Conservation (phyloP, 2,888 invertebrate species). For the Polymixis lichenea region DNA sequence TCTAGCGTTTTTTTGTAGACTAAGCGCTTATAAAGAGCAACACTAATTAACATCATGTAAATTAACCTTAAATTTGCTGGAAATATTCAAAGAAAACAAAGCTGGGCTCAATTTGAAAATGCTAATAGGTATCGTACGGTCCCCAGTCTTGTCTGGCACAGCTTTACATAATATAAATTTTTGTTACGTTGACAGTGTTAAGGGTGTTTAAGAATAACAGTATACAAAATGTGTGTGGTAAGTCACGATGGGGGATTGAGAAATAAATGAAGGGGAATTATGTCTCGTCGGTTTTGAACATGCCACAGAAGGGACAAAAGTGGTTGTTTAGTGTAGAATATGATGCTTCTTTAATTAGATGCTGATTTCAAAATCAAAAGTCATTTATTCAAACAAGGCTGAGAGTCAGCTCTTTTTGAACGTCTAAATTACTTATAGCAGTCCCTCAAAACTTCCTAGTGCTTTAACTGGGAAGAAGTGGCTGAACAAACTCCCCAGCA, state of each 20-base stretch:
- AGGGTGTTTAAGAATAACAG: slow-evolving; percentile 13
- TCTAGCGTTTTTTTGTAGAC: neutral
- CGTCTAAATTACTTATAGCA: no score
- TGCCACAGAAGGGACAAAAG: no score
- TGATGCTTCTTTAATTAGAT: neutral
- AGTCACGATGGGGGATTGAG: neutral
- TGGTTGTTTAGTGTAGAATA: neutral
- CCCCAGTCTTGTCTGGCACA: slow-evolving; percentile 5
- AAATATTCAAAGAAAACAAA: slow-evolving; percentile 60
- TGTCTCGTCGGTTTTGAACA: neutral
- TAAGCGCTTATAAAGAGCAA: slow-evolving; percentile 18
- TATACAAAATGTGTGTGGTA: neutral
- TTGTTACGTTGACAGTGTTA: slow-evolving; percentile 10
- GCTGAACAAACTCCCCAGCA: no score
- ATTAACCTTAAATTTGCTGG: slow-evolving; percentile 47
- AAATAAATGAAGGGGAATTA: neutral
- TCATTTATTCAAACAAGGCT: no score
- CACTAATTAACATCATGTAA: slow-evolving; percentile 46
- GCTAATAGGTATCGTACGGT: slow-evolving; percentile 57
- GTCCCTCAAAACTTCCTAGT: no score
- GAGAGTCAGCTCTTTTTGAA: no score
- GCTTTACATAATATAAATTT: slow-evolving; percentile 55
- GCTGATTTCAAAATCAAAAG: no score
- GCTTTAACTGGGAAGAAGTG: no score
- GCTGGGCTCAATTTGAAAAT: slow-evolving; percentile 54